These are phyloP conservation scores for Apamea crenata DNA, from an alignment of 2,888 invertebrate genomes.

Conservation along the genomic window DNA sequence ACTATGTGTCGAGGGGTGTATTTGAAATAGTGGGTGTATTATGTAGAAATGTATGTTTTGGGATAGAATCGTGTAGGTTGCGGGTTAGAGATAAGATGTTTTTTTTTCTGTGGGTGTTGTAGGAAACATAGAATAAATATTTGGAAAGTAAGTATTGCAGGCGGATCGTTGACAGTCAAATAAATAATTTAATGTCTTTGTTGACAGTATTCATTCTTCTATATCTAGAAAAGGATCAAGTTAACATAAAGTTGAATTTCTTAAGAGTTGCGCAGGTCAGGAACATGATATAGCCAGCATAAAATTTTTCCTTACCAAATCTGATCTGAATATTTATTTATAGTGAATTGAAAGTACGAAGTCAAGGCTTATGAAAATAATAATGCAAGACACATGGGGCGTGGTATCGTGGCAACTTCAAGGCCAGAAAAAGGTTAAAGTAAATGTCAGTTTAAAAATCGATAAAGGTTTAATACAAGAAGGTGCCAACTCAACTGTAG, in stretches of 20 bases:
- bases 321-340: not conserved
- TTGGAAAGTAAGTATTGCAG: not conserved
- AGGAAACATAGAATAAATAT: not conserved
- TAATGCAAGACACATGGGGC: not conserved
- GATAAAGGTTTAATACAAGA: not conserved
- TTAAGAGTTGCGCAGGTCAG: not conserved
- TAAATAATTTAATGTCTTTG: too few relatives aligned
- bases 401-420: not conserved
- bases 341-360: not conserved
- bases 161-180: not conserved
- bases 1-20: not conserved
- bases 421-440: not conserved
- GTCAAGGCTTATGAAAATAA: not conserved
- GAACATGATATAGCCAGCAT: not conserved
- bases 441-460: not conserved
- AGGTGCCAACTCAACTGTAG: not conserved
- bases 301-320: not conserved
- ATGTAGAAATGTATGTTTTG: not conserved
- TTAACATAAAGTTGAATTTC: not conserved
- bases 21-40: not conserved
- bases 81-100: not conserved
- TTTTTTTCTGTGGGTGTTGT: not conserved
- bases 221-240: too few relatives aligned
- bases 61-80: not conserved
- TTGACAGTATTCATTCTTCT: not conserved